Base-by-base conservation (phyloP, 1,140 invertebrate genomes). In the Panonychus citri region DNA sequence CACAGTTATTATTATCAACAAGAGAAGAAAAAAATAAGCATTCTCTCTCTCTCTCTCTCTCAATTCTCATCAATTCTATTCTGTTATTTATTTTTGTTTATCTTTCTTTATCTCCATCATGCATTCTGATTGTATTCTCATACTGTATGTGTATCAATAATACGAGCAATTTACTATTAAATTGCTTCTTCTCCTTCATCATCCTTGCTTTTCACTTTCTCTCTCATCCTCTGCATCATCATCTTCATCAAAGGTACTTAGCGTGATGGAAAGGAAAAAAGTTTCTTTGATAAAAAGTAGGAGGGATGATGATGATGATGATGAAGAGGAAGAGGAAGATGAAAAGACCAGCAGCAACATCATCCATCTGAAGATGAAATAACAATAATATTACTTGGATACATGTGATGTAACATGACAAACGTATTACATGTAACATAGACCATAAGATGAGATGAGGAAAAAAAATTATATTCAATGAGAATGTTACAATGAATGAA, bases 31-130 rank as follows among this genome's bases (percentile, higher is more conserved):
- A 17, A 13, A 40, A 40, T 17, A 40, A 40, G 2, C 2, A n/a
- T 28, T 50, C 46, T 49, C 46, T 49, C 46, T 49, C 46, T 49
- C 46, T 49, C 46, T 26, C 46, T 50, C 48, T 50, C 48, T 50
- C 2, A 17, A 13, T 40, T n/a, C 19, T n/a, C 19, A 13, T 40
- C 19, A 13, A 40, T 40, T 39, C 17, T 17, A 10, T 39, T n/a
- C 7, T 40, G 39, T 40, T 13, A 40, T n/a, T 40, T 40, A 40
- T 17, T n/a, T n/a, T 17, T 40, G 39, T 40, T 40, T n/a, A n/a
- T 40, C 39, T 40, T 40, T 13, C 39, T 40, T 40, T n/a, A n/a
- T 17, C 39, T 17, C 39, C 13, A 13, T 17, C 19, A 40, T n/a
- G 19, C 19, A 40, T n/a, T 17, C 39, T 40, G n/a, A n/a, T n/a